A percentile compares a stretch with the other conserved stretches of the same genome.
phyloP scores from a whole-genome alignment of 2,113 vertebrate species.

The Xenopus borealis region DNA sequence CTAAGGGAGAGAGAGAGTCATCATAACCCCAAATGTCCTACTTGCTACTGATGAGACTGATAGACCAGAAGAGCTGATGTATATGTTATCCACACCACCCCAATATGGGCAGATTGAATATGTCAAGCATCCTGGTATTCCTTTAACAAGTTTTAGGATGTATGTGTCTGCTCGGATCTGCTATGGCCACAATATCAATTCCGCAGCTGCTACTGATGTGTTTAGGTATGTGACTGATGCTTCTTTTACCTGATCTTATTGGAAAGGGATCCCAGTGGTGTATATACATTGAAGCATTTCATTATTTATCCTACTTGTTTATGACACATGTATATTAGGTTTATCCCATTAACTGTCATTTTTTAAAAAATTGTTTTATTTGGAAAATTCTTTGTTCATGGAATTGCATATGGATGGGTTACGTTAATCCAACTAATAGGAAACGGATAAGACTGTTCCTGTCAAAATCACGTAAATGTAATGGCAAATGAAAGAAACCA shows the following conservation, averaged over 20 bases:
- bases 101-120: slow-evolving; percentile 81
- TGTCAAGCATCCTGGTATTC: slow-evolving; percentile 68
- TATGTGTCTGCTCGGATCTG: slow-evolving; percentile 82
- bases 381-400: too few species aligned
- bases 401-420: too few species aligned
- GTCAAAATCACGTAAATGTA: too few species aligned
- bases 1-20: slow-evolving; percentile 65
- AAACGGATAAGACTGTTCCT: too few species aligned
- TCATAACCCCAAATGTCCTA: slow-evolving; percentile 76
- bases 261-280: too few species aligned
- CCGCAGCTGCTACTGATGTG: slow-evolving; percentile 55
- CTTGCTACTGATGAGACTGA: slow-evolving; percentile 78
- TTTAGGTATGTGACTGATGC: slow-evolving; percentile 64
- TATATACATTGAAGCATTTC: too few species aligned
- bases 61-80: slow-evolving; percentile 82
- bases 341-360: too few species aligned
- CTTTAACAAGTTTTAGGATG: slow-evolving; percentile 86
- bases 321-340: too few species aligned
- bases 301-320: too few species aligned
- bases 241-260: not conserved
- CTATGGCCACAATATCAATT: slow-evolving; percentile 73
- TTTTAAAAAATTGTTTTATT: too few species aligned
- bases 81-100: slow-evolving; percentile 74
- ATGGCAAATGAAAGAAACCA: too few species aligned
- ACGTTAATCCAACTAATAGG: too few species aligned